A percentile compares a stretch with the other conserved stretches of the same genome.
Conservation (phyloP, 2,797 vertebrate species). For the Gadopsis bispinosus region DNA sequence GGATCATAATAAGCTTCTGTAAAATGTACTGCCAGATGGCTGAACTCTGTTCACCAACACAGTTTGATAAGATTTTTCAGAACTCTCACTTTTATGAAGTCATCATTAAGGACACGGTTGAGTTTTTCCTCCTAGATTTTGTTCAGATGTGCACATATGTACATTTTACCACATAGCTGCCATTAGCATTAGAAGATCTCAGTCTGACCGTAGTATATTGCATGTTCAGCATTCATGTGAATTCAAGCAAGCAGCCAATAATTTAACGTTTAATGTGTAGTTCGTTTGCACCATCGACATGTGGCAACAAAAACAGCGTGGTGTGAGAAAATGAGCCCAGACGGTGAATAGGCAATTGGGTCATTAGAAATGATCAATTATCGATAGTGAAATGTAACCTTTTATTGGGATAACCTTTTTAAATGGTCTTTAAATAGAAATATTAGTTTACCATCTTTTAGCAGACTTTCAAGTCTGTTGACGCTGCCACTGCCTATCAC, state of each 20-base stretch:
- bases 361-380: too few species aligned
- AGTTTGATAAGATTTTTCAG: neutral
- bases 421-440: too few species aligned
- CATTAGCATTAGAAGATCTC: neutral
- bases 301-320: too few species aligned
- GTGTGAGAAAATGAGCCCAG: too few species aligned
- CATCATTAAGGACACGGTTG: neutral
- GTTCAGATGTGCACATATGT: neutral
- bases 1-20: constrained; percentile 13
- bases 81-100: neutral
- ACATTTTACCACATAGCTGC: neutral
- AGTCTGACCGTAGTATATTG: neutral
- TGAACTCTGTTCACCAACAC: neutral
- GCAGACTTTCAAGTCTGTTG: neutral
- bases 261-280: too few species aligned
- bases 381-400: too few species aligned
- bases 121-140: neutral
- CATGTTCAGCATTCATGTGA: neutral
- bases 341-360: too few species aligned
- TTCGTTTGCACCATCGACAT: too few species aligned
- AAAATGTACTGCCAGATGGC: neutral
- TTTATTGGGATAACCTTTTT: too few species aligned
- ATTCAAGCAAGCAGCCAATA: too few species aligned
- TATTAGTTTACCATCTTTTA: neutral
- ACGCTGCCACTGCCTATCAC: neutral